Evolutionary conservation across 2,888 invertebrate species (phyloP).

Genomic region (Drosophila kanekoi): DNA sequence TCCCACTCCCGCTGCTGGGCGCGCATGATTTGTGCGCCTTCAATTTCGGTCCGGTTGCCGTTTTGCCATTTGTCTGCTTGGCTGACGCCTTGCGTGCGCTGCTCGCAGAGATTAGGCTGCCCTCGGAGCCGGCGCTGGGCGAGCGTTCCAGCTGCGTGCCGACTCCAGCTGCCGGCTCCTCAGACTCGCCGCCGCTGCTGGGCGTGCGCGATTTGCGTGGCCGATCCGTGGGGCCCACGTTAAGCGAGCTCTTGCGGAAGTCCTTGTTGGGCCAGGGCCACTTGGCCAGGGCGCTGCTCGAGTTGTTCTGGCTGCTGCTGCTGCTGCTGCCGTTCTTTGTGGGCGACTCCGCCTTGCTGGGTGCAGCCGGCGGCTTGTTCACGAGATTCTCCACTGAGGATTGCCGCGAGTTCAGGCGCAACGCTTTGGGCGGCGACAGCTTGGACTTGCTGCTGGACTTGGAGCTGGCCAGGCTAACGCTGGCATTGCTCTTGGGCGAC

Average conservation of each 20-base stretch:
- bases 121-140: constrained; percentile 86
- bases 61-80: constrained; percentile 21
- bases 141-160: constrained; percentile 83
- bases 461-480: constrained; percentile 23
- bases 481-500: constrained; percentile 28
- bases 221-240: constrained; percentile 87
- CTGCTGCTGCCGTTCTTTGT: constrained; percentile 66
- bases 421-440: constrained; percentile 81
- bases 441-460: constrained; percentile 73
- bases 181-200: constrained; percentile 83
- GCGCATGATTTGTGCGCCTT: constrained; percentile 65
- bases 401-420: constrained; percentile 79
- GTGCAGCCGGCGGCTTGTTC: constrained; percentile 69
- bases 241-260: constrained; percentile 90
- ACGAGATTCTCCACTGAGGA: constrained; percentile 82
- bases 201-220: constrained; percentile 84
- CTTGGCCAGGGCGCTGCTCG: constrained; percentile 77
- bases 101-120: constrained; percentile 85
- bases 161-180: constrained; percentile 59
- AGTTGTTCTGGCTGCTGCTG: constrained; percentile 70
- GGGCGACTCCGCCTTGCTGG: constrained; percentile 84
- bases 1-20: constrained; percentile 61
- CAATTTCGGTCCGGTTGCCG: constrained; percentile 78
- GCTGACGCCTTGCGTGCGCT: constrained; percentile 57
- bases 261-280: constrained; percentile 88